Evolutionary conservation across 1,140 invertebrate species (phyloP), one percentile per base, ranked within the genome.

Genomic region (Aphelenchoides fujianensis): DNA sequence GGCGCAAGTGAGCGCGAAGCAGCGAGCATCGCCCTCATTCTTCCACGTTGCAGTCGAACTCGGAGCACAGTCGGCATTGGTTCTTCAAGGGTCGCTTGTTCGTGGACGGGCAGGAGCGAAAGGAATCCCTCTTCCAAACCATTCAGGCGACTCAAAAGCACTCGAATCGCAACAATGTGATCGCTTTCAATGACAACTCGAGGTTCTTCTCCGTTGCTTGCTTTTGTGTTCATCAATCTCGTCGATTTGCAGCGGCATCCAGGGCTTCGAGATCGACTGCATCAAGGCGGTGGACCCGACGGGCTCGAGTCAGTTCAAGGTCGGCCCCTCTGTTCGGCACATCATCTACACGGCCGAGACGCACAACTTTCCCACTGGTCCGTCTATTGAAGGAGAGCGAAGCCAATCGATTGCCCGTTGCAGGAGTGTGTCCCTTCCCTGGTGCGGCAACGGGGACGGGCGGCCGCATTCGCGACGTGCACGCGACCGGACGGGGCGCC

Each of bases 331-430:
- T 0, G 87, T 89, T n/a, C 90, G 91, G 3, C 92, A 98, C 86
- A 89, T 97, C n/a, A 94, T 96, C 80, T 97, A 97, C 78, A 97
- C 95, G 3, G 95, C 95, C 0, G 95, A 98, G 87, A 98, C 95
- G 0, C 95, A 98, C 84, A 98, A 98, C 84, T 98, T 98, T 88
- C 95, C 95, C 3, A 98, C 95, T 48, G 95, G 93, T 54, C 91
- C 92, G 34, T 37, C 41, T 16, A 16, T 57, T 23, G 23, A n/a
- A 35, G 0, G 12, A 52, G 0, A 36, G 48, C 35, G 52, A 23
- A 53, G 37, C 68, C 34, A 30, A 19, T n/a, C n/a, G n/a, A n/a
- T n/a, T n/a, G 34, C 16, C 34, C 27, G 69, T 71, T 74, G 27
- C 70, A 86, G 87, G 85, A 57, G 88, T 89, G 36, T 87, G 87